Percentiles rank a stretch among this genome's conserved stretches.
Conservation (phyloP, 2,797 vertebrate genomes). For the Perodicticus potto region DNA sequence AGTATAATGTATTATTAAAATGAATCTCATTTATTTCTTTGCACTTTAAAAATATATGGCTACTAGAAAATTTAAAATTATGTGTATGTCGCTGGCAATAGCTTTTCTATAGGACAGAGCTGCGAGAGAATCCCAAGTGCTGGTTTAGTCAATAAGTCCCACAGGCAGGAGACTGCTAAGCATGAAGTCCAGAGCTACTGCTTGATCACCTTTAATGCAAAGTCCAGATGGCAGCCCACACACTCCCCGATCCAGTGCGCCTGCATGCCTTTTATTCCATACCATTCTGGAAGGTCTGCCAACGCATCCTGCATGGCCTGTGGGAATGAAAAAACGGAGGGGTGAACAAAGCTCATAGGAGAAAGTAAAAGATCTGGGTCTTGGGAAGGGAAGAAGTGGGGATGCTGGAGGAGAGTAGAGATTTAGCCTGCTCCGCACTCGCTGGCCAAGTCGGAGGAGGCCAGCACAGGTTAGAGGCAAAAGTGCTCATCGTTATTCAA, state of each 20-base stretch:
- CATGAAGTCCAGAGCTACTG: fast-evolving
- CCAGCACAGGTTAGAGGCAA: fast-evolving
- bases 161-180: not conserved
- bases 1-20: not conserved
- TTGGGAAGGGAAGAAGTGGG: not conserved
- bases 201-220: slow-evolving; percentile 92
- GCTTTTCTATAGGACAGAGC: not conserved
- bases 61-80: not conserved
- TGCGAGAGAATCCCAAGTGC: fast-evolving
- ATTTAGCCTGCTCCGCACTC: not conserved
- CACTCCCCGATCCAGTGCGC: slow-evolving; percentile 99
- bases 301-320: slow-evolving; percentile 95
- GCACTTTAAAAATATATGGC: not conserved
- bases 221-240: slow-evolving; percentile 94
- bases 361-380: not conserved
- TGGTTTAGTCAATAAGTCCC: not conserved
- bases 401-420: not conserved
- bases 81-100: fast-evolving
- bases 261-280: slow-evolving; percentile 98
- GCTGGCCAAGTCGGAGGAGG: not conserved
- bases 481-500: not conserved
- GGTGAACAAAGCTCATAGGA: not conserved
- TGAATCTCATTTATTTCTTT: not conserved
- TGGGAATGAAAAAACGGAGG: slow-evolving; percentile 27
- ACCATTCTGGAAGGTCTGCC: slow-evolving; percentile 96